A percentile compares a stretch with the other conserved stretches of the same genome.
These are phyloP conservation scores for Gorilla gorilla DNA, from an alignment of 2,113 vertebrate genomes.

Conservation along the genomic window DNA sequence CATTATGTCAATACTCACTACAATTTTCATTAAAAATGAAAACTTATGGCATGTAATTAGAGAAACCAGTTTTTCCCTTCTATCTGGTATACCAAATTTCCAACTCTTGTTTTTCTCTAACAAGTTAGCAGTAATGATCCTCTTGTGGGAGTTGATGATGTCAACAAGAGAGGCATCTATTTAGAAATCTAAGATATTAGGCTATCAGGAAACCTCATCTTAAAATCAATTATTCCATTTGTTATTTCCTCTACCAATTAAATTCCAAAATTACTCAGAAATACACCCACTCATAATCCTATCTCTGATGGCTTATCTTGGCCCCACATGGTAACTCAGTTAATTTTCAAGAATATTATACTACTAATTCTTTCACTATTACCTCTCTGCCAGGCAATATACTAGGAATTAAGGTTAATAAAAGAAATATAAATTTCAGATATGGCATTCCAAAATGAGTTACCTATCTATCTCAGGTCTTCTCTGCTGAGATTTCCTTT, in stretches of 20 bases:
- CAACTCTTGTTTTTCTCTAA: neutral
- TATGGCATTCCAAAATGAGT: neutral
- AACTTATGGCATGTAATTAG: neutral
- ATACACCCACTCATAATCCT: neutral
- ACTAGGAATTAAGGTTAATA: neutral
- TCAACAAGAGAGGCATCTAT: neutral
- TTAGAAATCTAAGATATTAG: neutral
- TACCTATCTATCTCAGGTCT: neutral
- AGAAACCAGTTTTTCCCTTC: neutral
- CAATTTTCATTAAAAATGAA: neutral
- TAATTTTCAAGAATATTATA: neutral
- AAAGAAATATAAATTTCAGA: neutral
- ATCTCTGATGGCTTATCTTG: neutral
- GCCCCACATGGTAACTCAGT: neutral
- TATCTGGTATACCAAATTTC: neutral
- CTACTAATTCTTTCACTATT: neutral
- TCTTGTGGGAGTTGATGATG: neutral
- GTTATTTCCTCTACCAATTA: neutral
- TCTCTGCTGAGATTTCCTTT: neutral
- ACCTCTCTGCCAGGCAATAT: neutral
- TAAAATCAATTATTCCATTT: neutral
- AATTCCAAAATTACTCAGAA: neutral
- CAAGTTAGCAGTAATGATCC: neutral
- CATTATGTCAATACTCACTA: neutral
- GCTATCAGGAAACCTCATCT: neutral